These are phyloP conservation scores for Xenus cinereus DNA, from an alignment of 2,113 vertebrate species.

Conservation along the genomic window DNA sequence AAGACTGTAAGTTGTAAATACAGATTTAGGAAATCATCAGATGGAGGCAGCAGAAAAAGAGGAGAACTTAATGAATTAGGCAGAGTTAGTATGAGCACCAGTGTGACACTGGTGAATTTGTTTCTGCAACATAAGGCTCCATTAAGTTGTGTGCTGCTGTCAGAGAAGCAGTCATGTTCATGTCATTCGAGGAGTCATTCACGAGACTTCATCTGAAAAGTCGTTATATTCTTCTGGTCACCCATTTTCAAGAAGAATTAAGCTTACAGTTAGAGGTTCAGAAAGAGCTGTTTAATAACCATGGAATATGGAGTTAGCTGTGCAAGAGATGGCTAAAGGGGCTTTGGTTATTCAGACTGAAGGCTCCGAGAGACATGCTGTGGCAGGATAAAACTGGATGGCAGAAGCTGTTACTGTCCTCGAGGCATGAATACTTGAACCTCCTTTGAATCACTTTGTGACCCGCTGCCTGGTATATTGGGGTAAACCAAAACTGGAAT, in stretches of 20 bases:
- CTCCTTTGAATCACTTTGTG: neutral
- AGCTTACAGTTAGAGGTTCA: neutral
- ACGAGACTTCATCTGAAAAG: neutral
- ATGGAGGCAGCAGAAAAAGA: neutral
- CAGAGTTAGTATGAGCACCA: neutral
- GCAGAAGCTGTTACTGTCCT: neutral
- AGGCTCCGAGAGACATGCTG: neutral
- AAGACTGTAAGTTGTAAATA: neutral
- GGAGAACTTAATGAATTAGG: neutral
- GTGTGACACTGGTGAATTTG: neutral
- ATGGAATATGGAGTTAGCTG: neutral
- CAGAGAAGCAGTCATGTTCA: neutral
- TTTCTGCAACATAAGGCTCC: neutral
- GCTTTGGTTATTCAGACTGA: neutral
- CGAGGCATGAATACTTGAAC: neutral
- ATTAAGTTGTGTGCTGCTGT: neutral
- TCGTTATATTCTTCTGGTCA: neutral
- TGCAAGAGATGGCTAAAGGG: neutral
- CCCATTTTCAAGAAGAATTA: neutral
- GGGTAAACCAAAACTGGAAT: slow-evolving; percentile 11
- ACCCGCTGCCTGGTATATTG: neutral
- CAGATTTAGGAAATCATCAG: neutral
- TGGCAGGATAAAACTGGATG: slow-evolving; percentile 3
- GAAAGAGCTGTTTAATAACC: neutral
- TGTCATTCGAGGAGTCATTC: neutral